Conservation (phyloP, 2,888 invertebrate species). For the Zootermopsis nevadensis region DNA sequence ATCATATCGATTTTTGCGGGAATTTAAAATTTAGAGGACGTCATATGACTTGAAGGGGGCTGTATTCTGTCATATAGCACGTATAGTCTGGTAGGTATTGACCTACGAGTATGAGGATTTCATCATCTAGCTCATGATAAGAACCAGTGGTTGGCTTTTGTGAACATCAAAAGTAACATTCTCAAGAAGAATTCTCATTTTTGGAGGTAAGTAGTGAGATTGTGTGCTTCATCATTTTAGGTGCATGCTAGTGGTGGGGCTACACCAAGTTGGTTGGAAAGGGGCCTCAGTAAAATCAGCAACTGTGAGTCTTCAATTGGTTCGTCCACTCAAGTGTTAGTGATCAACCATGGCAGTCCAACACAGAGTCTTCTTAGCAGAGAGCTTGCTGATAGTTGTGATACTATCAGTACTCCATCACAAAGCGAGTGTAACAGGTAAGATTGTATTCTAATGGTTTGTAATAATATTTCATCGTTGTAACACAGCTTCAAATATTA, state of each 20-base stretch:
- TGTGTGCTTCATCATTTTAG: slow-evolving; percentile 25
- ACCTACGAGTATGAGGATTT: too few species aligned
- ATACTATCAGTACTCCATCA: slow-evolving; percentile 34
- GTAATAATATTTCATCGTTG: too few species aligned
- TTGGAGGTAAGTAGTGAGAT: slow-evolving; percentile 42
- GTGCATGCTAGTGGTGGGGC: slow-evolving; percentile 35
- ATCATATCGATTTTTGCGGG: too few species aligned
- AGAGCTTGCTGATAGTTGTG: slow-evolving; percentile 31
- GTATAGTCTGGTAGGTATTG: too few species aligned
- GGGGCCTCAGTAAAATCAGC: slow-evolving; percentile 65
- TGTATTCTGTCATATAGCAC: too few species aligned
- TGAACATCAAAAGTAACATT: too few species aligned
- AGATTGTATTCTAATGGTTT: not conserved
- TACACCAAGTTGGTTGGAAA: slow-evolving; percentile 70
- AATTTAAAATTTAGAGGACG: too few species aligned
- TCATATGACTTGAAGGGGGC: too few species aligned
- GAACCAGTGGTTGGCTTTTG: too few species aligned
- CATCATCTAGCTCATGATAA: too few species aligned
- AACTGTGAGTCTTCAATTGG: slow-evolving; percentile 28
- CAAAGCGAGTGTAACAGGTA: slow-evolving; percentile 37
- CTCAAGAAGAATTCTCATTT: too few species aligned
- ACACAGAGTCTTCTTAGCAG: not conserved
- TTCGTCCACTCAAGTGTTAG: slow-evolving; percentile 66
- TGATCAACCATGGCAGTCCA: slow-evolving; percentile 66
- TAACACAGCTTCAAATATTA: too few species aligned